Evolutionary conservation across 2,113 vertebrate genomes (phyloP).

Genomic region (Riparia riparia): DNA sequence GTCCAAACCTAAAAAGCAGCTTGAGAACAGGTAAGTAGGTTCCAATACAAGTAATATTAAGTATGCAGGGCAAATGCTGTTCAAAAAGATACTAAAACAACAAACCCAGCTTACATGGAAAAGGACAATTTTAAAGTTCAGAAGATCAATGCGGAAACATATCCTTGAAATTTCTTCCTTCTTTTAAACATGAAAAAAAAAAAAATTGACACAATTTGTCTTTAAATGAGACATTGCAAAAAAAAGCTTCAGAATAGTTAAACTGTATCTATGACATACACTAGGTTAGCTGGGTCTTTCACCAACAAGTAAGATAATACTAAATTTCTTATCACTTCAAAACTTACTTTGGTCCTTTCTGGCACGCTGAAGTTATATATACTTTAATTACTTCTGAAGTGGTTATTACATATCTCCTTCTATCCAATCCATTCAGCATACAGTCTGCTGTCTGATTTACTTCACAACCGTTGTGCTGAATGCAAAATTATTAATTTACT

Average conservation of each 20-base stretch:
- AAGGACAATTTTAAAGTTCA: neutral
- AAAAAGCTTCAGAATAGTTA: neutral
- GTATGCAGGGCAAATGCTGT: neutral
- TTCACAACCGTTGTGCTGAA: neutral
- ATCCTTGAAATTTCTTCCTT: neutral
- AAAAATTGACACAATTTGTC: neutral
- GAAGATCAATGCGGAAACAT: neutral
- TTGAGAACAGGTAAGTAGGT: neutral
- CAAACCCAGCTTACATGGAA: neutral
- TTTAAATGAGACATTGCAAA: neutral
- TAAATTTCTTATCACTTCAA: neutral
- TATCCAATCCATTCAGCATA: neutral
- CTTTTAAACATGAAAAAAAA: neutral
- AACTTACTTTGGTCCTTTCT: neutral
- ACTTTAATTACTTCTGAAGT: constrained; percentile 4
- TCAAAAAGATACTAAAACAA: neutral
- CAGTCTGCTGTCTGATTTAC: neutral
- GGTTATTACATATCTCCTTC: neutral
- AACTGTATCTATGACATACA: neutral
- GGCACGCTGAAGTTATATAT: neutral
- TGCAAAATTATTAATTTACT: constrained; percentile 14
- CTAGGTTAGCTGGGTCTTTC: neutral
- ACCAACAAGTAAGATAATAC: neutral
- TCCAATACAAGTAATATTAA: neutral
- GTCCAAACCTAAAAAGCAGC: neutral